phyloP scores from a whole-genome alignment of 2,888 invertebrate genomes.

The Ennomos fuscantarius region DNA sequence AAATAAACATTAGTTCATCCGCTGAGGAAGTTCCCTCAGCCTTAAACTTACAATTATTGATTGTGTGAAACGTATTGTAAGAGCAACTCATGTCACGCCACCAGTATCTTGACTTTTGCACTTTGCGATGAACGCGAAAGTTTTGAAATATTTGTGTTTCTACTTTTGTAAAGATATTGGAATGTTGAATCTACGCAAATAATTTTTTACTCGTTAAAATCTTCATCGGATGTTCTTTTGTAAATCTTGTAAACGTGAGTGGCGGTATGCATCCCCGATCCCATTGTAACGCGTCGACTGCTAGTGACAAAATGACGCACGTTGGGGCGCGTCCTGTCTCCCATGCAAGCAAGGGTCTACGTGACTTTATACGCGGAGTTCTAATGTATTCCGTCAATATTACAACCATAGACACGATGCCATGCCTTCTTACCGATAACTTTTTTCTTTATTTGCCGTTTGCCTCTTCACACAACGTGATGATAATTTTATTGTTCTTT shows the following conservation, averaged over 20 bases:
- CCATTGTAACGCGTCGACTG: constrained; percentile 41
- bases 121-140: constrained; percentile 14
- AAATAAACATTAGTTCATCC: not conserved
- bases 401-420: not conserved
- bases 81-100: constrained; percentile 4
- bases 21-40: not conserved
- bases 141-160: not conserved
- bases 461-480: not conserved
- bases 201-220: not conserved
- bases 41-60: not conserved
- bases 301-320: constrained; percentile 59
- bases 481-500: no score
- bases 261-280: constrained; percentile 18
- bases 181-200: no score
- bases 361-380: constrained; percentile 51
- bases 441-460: not conserved
- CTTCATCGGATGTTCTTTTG: not conserved
- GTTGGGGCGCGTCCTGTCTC: constrained; percentile 38
- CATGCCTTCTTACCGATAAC: not conserved
- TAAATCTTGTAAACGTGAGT: constrained; percentile 13
- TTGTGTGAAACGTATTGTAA: not conserved
- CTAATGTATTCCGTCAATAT: not conserved
- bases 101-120: constrained; percentile 13
- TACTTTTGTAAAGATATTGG: no score
- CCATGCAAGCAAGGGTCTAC: constrained; percentile 40